Base-by-base conservation (phyloP, 2,888 invertebrate species). In the Cancer borealis region DNA sequence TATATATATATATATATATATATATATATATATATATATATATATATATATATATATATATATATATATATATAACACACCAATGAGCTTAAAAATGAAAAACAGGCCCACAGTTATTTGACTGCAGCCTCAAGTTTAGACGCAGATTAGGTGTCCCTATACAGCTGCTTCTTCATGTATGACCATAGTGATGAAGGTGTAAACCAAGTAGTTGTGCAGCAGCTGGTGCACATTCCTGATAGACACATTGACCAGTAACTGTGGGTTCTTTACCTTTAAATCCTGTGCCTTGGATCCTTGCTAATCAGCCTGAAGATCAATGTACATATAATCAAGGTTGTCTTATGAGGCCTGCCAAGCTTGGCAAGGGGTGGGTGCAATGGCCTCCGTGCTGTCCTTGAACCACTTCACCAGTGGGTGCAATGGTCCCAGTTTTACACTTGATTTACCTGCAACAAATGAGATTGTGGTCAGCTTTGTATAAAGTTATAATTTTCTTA, bases 1-100 rank as follows among this genome's bases (percentile, higher is more conserved):
- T 92, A 92, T 60, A 73, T 66, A 92, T 39, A 92, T 92, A 92
- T 73, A 73, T 73, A 92, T 39, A 73, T 73, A 92, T 92, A 49
- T 49, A 49, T 49, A 49, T 49, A 49, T 49, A 49, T 49, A 49
- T 49, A 49, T 49, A 49, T 49, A 49, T 49, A 49, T 49, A 49
- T 49, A 49, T 49, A 49, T 49, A 49, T 49, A 49, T 49, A 49
- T 49, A 49, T 49, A 49, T 49, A 49, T 49, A 49, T 49, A 49
- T 49, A 49, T 49, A 49, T 49, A 49, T 49, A 49, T n/a, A n/a
- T n/a, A n/a, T n/a, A n/a, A n/a, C n/a, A n/a, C n/a, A n/a, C n/a
- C n/a, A n/a, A n/a, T n/a, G n/a, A n/a, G n/a, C n/a, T 49, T 49
- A 49, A 49, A 6, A 49, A 49, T 49, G 8, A 12, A 54, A 60